Evolutionary conservation across 2,888 invertebrate genomes (phyloP).

Genomic region (Andrena haemorrhoa): DNA sequence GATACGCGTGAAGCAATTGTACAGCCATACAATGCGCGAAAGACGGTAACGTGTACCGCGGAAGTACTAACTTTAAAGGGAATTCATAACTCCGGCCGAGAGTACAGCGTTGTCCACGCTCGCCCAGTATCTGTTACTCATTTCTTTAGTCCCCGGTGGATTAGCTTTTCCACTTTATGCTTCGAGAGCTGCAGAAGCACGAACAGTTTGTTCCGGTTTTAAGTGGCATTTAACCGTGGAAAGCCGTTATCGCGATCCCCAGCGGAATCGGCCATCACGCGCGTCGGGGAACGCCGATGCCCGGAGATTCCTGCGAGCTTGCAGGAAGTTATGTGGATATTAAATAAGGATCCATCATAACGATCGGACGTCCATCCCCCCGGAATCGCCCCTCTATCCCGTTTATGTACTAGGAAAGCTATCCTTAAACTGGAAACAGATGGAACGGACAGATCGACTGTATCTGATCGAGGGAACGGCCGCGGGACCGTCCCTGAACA

Average conservation of each 20-base stretch:
- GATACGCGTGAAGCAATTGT: no score
- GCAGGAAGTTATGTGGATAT: constrained; percentile 71
- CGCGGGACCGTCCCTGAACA: constrained; percentile 9
- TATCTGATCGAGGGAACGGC: constrained; percentile 18
- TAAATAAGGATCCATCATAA: constrained; percentile 73
- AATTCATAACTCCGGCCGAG: no score
- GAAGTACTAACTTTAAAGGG: no score
- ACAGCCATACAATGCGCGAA: no score
- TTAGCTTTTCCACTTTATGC: background rate
- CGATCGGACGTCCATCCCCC: constrained; percentile 55
- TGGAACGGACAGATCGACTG: constrained; percentile 31
- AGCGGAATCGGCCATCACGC: constrained; percentile 40
- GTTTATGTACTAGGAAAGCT: constrained; percentile 36
- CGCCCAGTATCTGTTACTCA: no score
- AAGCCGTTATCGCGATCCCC: constrained; percentile 25
- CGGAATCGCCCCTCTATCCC: constrained; percentile 16
- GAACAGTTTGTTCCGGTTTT: background rate
- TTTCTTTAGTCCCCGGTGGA: background rate
- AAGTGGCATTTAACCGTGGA: constrained; percentile 20
- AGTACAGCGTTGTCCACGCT: no score
- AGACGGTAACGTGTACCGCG: no score
- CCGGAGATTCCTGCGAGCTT: constrained; percentile 59
- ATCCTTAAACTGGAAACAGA: constrained; percentile 48
- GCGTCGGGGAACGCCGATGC: constrained; percentile 57
- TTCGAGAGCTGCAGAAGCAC: background rate